Base-by-base conservation (phyloP, 1,140 invertebrate species). In the Tetramorium alpestre region DNA sequence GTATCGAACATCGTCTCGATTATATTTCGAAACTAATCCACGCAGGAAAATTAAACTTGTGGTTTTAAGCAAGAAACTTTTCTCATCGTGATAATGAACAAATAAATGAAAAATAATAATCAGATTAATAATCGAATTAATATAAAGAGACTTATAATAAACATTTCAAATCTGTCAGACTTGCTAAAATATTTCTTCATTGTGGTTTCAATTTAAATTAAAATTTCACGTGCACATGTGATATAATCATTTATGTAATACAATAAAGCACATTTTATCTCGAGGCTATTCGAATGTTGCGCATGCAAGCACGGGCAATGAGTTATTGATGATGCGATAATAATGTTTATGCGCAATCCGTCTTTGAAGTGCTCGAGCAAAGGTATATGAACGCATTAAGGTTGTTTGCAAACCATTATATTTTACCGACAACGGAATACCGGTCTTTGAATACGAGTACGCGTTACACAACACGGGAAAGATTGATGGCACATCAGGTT, bases 11-110 rank as follows among this genome's bases (percentile, higher is more conserved):
- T 47, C 7, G 44, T 84, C 54, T 84, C 25, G 67, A 82, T 82
- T 73, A 84, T 84, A 60, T 84, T 75, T 73, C 28, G 10, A 62
- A 10, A 13, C n/a, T 84, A 84, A 84, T 84, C 13, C 44, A 0
- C 25, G 28, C 41, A 13, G 3, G 16, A 38, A 11, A 62, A 84
- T 1, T 4, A 33, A 62, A 75, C 47, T 56, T 54, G 49, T 81
- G 10, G 41, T 56, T 28, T 82, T 25, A 5, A 16, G 33, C 10
- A 2, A 33, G 33, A 3, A 56, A 60, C 16, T 82, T 73, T 70
- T 13, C 16, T 58, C 7, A 22, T 16, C 10, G 38, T 28, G 8
- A 1, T n/a, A 4, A 73, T 38, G 18, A 38, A 73, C 8, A n/a
- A 75, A 75, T 38, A 13, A 22, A 44, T 62, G 13, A 5, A 58